Percentiles rank a stretch among this genome's conserved stretches.
phyloP scores from a whole-genome alignment of 2,888 invertebrate species.

The Elaeidobius kamerunicus region DNA sequence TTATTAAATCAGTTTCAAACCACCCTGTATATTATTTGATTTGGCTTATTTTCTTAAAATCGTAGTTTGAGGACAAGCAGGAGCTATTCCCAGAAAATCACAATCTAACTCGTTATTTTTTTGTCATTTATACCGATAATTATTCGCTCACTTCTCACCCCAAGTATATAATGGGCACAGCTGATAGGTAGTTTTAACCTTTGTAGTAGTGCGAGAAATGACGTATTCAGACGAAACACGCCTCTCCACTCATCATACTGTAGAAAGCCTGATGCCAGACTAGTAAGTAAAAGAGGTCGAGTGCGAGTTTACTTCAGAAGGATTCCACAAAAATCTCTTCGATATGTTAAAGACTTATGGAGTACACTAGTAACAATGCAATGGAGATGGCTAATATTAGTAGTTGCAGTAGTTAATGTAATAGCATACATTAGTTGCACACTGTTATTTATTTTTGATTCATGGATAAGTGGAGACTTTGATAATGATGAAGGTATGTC shows the following conservation, averaged over 20 bases:
- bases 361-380: conserved; percentile 37
- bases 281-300: conserved; percentile 51
- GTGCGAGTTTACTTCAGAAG: conserved; percentile 34
- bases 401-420: conserved; percentile 34
- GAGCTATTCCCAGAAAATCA: too few species aligned
- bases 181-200: background rate
- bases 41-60: too few species aligned
- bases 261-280: conserved; percentile 41
- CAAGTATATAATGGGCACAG: too few species aligned
- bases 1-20: too few species aligned
- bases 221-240: conserved; percentile 22
- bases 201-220: conserved; percentile 17
- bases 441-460: conserved; percentile 34
- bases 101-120: too few species aligned
- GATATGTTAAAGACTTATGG: conserved; percentile 36
- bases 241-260: conserved; percentile 10
- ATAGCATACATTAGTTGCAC: conserved; percentile 35
- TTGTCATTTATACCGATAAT: too few species aligned
- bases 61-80: too few species aligned
- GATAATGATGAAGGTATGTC: conserved; percentile 23
- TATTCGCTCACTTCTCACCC: too few species aligned
- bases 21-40: too few species aligned
- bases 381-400: conserved; percentile 36
- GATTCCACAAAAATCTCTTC: conserved; percentile 34
- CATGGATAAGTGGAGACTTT: conserved; percentile 36